A percentile compares a stretch with the other conserved stretches of the same genome.
phyloP scores from a whole-genome alignment of 2,888 invertebrate species.

The Stenurella melanura region DNA sequence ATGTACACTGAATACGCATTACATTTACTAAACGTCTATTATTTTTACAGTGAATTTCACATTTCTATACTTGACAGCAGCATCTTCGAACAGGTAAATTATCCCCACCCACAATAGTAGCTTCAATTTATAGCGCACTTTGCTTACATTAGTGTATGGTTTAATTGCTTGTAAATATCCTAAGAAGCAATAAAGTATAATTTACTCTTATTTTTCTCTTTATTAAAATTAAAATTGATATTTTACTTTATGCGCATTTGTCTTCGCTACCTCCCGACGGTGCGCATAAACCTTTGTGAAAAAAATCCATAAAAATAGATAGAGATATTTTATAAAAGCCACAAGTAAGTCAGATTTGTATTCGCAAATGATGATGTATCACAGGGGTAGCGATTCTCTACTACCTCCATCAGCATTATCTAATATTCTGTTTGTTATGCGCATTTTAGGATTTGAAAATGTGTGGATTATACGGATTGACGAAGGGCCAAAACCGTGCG shows the following conservation, averaged over 20 bases:
- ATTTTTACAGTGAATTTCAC: too few relatives aligned
- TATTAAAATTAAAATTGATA: background rate
- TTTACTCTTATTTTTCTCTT: too few relatives aligned
- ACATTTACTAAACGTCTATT: too few relatives aligned
- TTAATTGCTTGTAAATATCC: too few relatives aligned
- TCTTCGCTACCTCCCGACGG: background rate
- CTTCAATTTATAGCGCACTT: too few relatives aligned
- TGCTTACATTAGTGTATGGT: too few relatives aligned
- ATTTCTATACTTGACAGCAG: too few relatives aligned
- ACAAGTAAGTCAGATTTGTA: constrained; percentile 22
- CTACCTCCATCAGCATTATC: constrained; percentile 40
- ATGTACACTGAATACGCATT: too few relatives aligned
- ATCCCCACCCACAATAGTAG: too few relatives aligned
- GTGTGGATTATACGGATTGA: constrained; percentile 41
- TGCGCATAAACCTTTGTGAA: background rate
- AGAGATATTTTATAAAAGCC: constrained; percentile 1
- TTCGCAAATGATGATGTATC: constrained; percentile 30
- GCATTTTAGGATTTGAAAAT: constrained; percentile 39
- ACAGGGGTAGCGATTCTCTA: constrained; percentile 12
- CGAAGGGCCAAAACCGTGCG: constrained; percentile 27
- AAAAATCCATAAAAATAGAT: constrained; percentile 1
- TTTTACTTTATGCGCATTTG: background rate
- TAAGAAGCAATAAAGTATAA: too few relatives aligned
- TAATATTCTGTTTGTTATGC: constrained; percentile 45
- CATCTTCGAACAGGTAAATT: too few relatives aligned